Conservation (phyloP, 2,113 vertebrate genomes). For the Deroptyus accipitrinus region DNA sequence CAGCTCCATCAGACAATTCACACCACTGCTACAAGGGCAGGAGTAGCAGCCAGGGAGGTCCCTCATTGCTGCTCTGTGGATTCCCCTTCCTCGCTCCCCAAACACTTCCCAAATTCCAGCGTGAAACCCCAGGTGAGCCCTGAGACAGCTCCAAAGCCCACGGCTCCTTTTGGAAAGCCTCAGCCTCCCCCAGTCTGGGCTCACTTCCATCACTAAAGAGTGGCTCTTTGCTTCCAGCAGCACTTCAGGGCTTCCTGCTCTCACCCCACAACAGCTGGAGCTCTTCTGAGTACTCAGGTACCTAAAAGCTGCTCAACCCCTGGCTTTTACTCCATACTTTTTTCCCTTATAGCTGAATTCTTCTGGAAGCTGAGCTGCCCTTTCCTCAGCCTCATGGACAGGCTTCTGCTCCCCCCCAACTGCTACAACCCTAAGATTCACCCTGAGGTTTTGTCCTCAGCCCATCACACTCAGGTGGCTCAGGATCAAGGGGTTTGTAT, state of each 20-base stretch:
- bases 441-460: background rate
- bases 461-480: background rate
- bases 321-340: background rate
- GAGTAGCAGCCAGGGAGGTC: background rate
- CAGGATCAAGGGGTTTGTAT: background rate
- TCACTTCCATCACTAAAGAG: background rate
- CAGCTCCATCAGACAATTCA: background rate
- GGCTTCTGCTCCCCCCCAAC: background rate
- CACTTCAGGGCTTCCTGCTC: background rate
- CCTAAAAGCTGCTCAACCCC: background rate
- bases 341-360: background rate
- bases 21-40: background rate
- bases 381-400: background rate
- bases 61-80: background rate
- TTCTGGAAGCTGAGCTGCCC: background rate
- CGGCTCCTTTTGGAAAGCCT: background rate
- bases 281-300: background rate
- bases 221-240: background rate
- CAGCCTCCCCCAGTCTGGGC: background rate
- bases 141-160: background rate
- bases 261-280: background rate
- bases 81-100: background rate
- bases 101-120: background rate
- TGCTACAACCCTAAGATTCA: background rate
- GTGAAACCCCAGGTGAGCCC: background rate